These are phyloP conservation scores for Euthynnus affinis DNA, from an alignment of 2,797 vertebrate species.

Conservation along the genomic window DNA sequence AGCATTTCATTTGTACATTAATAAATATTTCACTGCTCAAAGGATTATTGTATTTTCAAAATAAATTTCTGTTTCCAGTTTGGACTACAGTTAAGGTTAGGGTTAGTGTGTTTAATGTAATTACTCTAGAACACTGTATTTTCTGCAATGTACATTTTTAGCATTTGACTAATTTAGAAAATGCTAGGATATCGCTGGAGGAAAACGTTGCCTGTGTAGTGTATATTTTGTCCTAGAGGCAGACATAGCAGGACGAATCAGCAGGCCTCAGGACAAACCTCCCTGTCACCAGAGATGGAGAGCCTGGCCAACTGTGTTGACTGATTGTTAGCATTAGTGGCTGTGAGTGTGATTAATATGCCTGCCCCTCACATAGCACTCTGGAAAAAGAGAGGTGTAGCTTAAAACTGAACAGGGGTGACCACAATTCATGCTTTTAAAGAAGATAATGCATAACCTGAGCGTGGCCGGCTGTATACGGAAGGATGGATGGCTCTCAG, in stretches of 20 bases:
- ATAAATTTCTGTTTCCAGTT: background rate
- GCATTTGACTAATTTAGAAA: constrained; percentile 25
- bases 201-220: constrained; percentile 50
- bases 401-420: constrained; percentile 85
- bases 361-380: constrained; percentile 87
- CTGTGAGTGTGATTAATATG: constrained; percentile 97
- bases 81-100: background rate
- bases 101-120: background rate
- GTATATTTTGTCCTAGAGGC: constrained; percentile 85
- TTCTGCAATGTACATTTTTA: constrained; percentile 8
- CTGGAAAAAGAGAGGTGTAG: constrained; percentile 83
- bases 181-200: constrained; percentile 15
- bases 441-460: constrained; percentile 80
- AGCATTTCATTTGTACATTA: constrained; percentile 12
- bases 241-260: constrained; percentile 87
- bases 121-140: background rate
- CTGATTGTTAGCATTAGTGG: constrained; percentile 94
- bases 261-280: constrained; percentile 89
- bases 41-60: background rate
- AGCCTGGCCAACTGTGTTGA: constrained; percentile 88
- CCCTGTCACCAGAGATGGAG: constrained; percentile 90
- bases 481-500: constrained; percentile 80
- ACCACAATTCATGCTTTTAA: constrained; percentile 82
- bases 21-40: constrained; percentile 6
- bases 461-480: constrained; percentile 58